A percentile compares a stretch with the other conserved stretches of the same genome.
These are phyloP conservation scores for Esperia sulphurella DNA, from an alignment of 2,888 invertebrate species.

Conservation along the genomic window DNA sequence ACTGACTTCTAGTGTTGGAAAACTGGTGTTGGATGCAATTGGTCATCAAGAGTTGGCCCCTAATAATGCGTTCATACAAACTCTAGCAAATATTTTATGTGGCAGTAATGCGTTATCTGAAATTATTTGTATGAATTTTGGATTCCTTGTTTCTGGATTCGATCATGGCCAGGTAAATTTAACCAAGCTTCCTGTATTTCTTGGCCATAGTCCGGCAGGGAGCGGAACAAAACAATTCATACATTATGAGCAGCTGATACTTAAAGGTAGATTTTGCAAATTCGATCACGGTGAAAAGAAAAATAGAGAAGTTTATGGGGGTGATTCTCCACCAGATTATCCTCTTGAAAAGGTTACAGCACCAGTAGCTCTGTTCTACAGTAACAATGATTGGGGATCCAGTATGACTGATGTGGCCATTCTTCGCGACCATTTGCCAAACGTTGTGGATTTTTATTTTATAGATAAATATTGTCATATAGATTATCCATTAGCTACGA, in stretches of 20 bases:
- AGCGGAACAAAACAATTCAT: conserved; percentile 50
- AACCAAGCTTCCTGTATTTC: conserved; percentile 18
- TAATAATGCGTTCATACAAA: background rate
- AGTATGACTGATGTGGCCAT: conserved; percentile 37
- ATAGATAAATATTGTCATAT: conserved; percentile 25
- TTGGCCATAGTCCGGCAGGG: conserved; percentile 58
- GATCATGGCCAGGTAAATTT: background rate
- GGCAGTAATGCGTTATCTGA: background rate
- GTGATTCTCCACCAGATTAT: conserved; percentile 42
- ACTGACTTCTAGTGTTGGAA: conserved; percentile 28
- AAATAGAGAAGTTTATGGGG: conserved; percentile 41
- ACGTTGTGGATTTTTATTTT: conserved; percentile 33
- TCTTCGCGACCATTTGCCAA: conserved; percentile 36
- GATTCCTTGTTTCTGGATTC: background rate
- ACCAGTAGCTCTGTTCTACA: conserved; percentile 47
- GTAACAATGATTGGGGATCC: conserved; percentile 60
- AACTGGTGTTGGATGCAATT: conserved; percentile 28
- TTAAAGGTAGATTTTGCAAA: conserved; percentile 46
- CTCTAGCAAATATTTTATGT: background rate
- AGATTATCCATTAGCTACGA: background rate
- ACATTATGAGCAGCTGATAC: conserved; percentile 55
- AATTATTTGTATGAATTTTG: background rate
- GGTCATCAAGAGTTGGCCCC: conserved; percentile 41
- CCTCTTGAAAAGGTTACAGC: conserved; percentile 42
- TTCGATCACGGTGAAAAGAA: conserved; percentile 45